A percentile compares a stretch with the other conserved stretches of the same genome.
phyloP scores from a whole-genome alignment of 1,140 invertebrate genomes.

The Scaptomyza hsui region DNA sequence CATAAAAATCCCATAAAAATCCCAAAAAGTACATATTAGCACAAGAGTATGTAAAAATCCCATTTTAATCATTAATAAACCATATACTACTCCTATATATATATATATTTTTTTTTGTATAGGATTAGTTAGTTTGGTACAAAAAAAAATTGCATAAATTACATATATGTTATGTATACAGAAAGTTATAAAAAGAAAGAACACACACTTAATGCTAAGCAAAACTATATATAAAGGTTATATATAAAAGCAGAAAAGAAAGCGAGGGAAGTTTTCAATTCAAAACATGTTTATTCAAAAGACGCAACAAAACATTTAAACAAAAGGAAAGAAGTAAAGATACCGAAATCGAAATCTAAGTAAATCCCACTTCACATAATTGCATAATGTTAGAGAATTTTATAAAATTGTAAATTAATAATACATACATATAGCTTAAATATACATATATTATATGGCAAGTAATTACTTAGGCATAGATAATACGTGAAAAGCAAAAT shows the following conservation, averaged over 20 bases:
- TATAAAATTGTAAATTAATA: conserved; percentile 59
- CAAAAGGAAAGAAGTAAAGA: neutral
- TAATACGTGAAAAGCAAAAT: conserved; percentile 10
- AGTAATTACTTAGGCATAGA: conserved; percentile 40
- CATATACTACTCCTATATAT: conserved; percentile 21
- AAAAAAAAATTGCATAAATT: conserved; percentile 49
- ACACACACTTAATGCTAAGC: conserved; percentile 23
- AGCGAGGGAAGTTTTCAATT: conserved; percentile 30
- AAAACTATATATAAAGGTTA: conserved; percentile 29
- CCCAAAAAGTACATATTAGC: conserved; percentile 43
- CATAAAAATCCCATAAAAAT: neutral
- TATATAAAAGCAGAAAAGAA: conserved; percentile 21
- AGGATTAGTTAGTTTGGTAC: conserved; percentile 66
- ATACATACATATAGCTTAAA: conserved; percentile 9
- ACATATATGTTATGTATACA: conserved; percentile 46
- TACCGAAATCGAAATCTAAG: conserved; percentile 6
- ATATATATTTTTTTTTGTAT: conserved; percentile 49
- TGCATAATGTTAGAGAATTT: conserved; percentile 42
- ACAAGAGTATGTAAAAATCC: conserved; percentile 60
- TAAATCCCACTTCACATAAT: conserved; percentile 14
- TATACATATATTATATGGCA: conserved; percentile 31
- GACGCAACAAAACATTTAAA: conserved; percentile 28
- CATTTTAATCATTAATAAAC: conserved; percentile 59
- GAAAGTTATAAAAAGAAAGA: neutral
- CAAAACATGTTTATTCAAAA: conserved; percentile 41